Conservation (phyloP, 2,797 vertebrate genomes). For the Cossypha polioptera region DNA sequence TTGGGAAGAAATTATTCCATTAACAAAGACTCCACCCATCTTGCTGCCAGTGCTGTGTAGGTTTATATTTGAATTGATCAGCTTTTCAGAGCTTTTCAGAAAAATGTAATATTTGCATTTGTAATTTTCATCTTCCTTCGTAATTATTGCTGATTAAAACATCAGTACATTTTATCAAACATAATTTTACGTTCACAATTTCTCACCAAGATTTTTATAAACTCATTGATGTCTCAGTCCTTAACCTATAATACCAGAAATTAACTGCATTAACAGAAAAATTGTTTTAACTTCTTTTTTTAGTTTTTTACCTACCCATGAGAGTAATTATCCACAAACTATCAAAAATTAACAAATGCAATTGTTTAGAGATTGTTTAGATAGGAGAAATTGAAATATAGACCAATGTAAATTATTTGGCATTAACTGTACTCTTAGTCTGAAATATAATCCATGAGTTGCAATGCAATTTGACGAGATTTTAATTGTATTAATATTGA, state of each 20-base stretch:
- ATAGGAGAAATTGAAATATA: not conserved
- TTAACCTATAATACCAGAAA: not conserved
- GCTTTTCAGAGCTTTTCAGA: not conserved
- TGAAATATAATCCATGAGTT: not conserved
- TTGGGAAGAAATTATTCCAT: not conserved
- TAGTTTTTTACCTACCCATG: not conserved
- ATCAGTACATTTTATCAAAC: not conserved
- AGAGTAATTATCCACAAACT: not conserved
- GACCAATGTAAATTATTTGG: not conserved
- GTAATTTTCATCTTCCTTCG: not conserved
- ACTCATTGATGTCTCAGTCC: not conserved
- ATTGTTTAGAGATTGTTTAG: not conserved
- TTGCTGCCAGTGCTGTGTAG: not conserved
- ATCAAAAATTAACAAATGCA: fast-evolving
- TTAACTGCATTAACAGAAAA: not conserved
- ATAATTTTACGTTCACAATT: not conserved
- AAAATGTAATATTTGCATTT: not conserved
- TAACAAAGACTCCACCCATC: not conserved
- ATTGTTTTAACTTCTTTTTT: not conserved
- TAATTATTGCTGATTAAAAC: not conserved
- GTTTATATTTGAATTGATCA: not conserved
- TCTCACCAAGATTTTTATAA: not conserved
- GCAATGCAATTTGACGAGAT: not conserved
- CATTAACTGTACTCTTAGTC: not conserved
- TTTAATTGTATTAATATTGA: not conserved